Conservation (phyloP, 2,888 invertebrate genomes). For the Rhorus exstirpatorius region DNA sequence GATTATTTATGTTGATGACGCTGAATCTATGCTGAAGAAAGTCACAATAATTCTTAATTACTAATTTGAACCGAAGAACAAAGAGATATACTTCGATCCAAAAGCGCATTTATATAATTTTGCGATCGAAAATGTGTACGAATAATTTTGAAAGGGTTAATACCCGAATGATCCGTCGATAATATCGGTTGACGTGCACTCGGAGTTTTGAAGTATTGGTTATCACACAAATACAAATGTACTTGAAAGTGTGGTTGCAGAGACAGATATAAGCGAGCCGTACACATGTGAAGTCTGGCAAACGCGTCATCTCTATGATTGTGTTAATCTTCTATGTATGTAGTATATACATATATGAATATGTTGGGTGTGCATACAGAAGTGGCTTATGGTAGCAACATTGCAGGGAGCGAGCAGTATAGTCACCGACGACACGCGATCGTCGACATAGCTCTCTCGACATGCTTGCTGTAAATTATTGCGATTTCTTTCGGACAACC, state of each 20-base stretch:
- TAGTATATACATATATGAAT: constrained; percentile 54
- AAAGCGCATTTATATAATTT: too few species aligned
- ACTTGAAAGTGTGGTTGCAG: neutral
- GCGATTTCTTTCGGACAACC: constrained; percentile 84
- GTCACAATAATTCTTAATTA: too few species aligned
- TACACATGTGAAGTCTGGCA: constrained; percentile 23
- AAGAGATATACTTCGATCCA: too few species aligned
- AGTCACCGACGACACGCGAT: constrained; percentile 81
- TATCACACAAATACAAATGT: neutral
- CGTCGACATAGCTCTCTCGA: constrained; percentile 79
- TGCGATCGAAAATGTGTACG: too few species aligned
- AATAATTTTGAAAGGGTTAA: neutral
- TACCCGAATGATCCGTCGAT: neutral
- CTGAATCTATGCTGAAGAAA: too few species aligned
- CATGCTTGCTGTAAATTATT: constrained; percentile 82
- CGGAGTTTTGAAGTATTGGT: neutral
- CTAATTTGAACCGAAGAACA: too few species aligned
- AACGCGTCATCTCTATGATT: constrained; percentile 15
- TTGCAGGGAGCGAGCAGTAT: constrained; percentile 73
- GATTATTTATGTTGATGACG: too few species aligned
- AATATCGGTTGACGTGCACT: neutral
- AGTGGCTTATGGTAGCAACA: constrained; percentile 41
- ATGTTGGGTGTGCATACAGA: constrained; percentile 20
- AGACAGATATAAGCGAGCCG: constrained; percentile 7
- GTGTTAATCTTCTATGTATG: constrained; percentile 23